Evolutionary conservation across 1,140 invertebrate genomes (phyloP), one percentile per base, ranked within the genome.

Genomic region (Halictus rubicundus): DNA sequence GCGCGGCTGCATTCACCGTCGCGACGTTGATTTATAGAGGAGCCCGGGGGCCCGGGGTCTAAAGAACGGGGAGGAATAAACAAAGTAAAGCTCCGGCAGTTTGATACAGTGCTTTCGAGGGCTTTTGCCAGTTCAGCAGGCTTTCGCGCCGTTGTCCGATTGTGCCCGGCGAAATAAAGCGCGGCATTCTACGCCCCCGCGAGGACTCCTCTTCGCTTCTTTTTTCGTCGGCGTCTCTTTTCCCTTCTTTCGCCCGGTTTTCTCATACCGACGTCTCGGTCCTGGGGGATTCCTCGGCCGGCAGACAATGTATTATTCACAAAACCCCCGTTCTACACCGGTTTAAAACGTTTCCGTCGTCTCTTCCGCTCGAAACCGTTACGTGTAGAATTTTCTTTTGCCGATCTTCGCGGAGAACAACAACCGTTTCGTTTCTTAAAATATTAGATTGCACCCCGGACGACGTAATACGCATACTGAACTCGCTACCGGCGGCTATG

Each of bases 101-200:
- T 79, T 72, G 84, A 85, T 82, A 79, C 80, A 76, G 83, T 75
- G 68, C 61, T 85, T 85, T 79, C 71, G 66, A 71, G 71, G 65
- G 80, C 79, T 85, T 78, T 85, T 75, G 83, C 80, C 80, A 74
- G 61, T 84, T 85, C 84, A 84, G 83, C 84, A 70, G 79, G 60
- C 79, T 78, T 75, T 81, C 19, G 60, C 78, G 37, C 60, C 25
- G 66, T n/a, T 68, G 74, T 71, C 39, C 79, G 74, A 86, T 85
- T 72, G 74, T 75, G 52, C 75, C 32, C 42, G 42, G 42, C 42
- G 21, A 75, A 84, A 86, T 85, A 86, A 81, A 81, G 60, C 83
- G 42, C 42, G 42, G 59, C 60, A 37, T 72, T 66, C 37, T 27
- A 46, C 42, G 42, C 49, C n/a, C 46, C 63, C 23, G 42, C 42